A percentile compares a stretch with the other conserved stretches of the same genome.
These are phyloP conservation scores for Colius striatus DNA, from an alignment of 2,113 vertebrate species.

Conservation along the genomic window DNA sequence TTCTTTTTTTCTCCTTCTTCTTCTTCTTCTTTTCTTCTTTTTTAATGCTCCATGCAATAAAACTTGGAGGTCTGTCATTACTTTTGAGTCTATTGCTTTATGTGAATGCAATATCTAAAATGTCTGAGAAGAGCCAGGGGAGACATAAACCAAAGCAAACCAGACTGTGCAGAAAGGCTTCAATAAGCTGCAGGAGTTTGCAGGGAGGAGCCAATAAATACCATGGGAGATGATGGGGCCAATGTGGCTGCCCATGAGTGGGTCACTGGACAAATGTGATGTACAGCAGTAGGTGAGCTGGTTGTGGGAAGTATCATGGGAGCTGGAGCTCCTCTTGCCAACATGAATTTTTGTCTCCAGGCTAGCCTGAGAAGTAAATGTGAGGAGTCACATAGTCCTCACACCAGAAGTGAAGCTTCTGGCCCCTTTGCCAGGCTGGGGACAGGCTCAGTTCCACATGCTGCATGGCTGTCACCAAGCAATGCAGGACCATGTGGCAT, in stretches of 20 bases:
- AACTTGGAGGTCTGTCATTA: constrained; percentile 42
- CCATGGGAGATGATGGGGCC: background rate
- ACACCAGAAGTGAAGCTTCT: background rate
- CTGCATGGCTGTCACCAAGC: background rate
- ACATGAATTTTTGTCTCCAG: background rate
- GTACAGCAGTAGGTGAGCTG: background rate
- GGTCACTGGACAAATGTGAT: background rate
- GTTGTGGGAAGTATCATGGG: background rate
- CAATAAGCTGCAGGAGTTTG: background rate
- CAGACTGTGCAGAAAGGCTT: background rate
- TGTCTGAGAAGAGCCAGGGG: constrained; percentile 38
- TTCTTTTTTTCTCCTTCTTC: background rate
- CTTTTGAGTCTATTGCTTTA: constrained; percentile 39
- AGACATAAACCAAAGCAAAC: constrained; percentile 5
- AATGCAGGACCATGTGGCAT: background rate
- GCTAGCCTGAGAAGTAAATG: background rate
- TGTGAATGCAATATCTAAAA: constrained; percentile 57
- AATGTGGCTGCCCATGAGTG: rapidly evolving
- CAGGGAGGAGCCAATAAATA: background rate
- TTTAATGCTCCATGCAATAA: constrained; percentile 34
- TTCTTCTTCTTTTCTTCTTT: background rate
- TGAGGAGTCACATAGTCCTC: background rate
- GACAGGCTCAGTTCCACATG: background rate
- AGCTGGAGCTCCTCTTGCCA: background rate
- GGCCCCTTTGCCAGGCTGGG: background rate